Evolutionary conservation across 2,797 vertebrate genomes (phyloP), one percentile per base, ranked within the genome.

Genomic region (Hippopotamyrus pictus): DNA sequence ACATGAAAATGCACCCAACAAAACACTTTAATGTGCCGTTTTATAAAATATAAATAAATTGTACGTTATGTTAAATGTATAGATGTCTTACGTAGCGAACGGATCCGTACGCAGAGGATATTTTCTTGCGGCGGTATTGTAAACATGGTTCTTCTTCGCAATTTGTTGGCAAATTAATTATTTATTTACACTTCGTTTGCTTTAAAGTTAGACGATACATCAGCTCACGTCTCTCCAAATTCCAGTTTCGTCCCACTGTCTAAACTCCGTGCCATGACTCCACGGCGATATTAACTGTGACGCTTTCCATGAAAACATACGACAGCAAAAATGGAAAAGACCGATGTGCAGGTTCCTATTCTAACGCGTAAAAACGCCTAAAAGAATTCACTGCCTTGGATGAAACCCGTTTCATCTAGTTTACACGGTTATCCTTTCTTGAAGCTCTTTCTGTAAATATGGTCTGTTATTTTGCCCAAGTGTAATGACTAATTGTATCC

Each of bases 141-240:
- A 62, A 86, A 65, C 86, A 57, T 59, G 53, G 53, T 57, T 57
- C 51, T 86, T 86, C 62, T 46, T 86, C 11, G 33, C 12, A 50
- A 86, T 53, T 73, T 44, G 51, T 57, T 41, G 57, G 19, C 29
- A 29, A n/a, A 73, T 76, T 73, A 46, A 87, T 76, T 76, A 87
- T 89, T 89, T 86, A 86, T 76, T 76, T 86, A 65, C 14, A 54
- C 29, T 48, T 53, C n/a, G 44, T 51, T 19, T 50, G 46, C 19
- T 19, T 65, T 86, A 89, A 89, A 89, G 88, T 85, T 62, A 59
- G 41, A 69, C 44, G 57, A 50, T 44, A 17, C 48, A 57, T 14
- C 86, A 57, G 25, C 53, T 87, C 82, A 25, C n/a, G 11, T 51
- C 76, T 25, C 22, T 85, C 48, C 46, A 51, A 85, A 85, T 51